phyloP scores from a whole-genome alignment of 2,797 vertebrate genomes.

The Cirrhinus mrigala region DNA sequence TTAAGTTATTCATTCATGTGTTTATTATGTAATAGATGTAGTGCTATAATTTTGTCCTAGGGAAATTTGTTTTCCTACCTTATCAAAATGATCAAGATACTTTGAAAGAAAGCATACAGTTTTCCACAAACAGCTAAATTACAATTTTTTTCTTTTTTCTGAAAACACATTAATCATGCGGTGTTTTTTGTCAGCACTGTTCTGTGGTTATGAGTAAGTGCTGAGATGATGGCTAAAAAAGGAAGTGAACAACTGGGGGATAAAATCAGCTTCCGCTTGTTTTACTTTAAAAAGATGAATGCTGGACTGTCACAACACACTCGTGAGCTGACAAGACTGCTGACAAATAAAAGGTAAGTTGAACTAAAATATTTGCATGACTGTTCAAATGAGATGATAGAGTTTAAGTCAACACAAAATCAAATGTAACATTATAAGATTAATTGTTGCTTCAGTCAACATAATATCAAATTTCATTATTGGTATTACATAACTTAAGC shows the following conservation, averaged over 20 bases:
- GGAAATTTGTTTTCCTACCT: no score
- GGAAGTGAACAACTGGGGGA: slow-evolving; percentile 19
- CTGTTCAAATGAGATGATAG: not conserved
- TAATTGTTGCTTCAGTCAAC: not conserved
- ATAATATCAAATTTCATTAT: not conserved
- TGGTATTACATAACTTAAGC: not conserved
- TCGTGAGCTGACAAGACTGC: not conserved
- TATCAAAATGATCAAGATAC: not conserved
- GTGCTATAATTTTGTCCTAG: not conserved
- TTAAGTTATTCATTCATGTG: no score
- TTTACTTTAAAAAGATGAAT: not conserved
- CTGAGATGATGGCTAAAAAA: slow-evolving; percentile 29
- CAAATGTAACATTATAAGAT: not conserved
- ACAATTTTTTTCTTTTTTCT: not conserved
- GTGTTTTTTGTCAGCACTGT: not conserved
- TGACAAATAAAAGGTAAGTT: slow-evolving; percentile 7
- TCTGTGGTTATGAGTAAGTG: slow-evolving; percentile 53
- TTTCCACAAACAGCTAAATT: slow-evolving; percentile 1
- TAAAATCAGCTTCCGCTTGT: slow-evolving; percentile 7
- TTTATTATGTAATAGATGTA: not conserved
- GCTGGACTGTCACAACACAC: not conserved
- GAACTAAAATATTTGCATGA: not conserved
- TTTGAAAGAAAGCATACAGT: not conserved
- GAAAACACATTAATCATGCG: slow-evolving; percentile 12
- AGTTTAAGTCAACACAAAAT: not conserved